Evolutionary conservation across 2,797 vertebrate species (phyloP).

Genomic region (Anas bernieri): DNA sequence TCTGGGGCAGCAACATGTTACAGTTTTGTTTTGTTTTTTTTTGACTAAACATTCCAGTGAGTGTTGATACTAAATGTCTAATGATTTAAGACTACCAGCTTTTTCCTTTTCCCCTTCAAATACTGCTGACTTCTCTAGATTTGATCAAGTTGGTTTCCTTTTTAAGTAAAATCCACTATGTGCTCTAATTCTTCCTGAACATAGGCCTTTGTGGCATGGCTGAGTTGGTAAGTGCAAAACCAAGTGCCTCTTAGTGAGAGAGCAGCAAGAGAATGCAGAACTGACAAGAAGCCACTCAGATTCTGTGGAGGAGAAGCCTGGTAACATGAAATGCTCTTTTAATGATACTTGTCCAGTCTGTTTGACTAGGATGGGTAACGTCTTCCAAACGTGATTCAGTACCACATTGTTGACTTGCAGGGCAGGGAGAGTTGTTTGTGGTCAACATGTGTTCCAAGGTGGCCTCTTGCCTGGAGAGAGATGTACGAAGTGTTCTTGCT

Average conservation of each 20-base stretch:
- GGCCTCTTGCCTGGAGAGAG: not conserved
- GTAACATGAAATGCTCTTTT: not conserved
- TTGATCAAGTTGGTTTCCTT: not conserved
- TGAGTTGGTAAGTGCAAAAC: not conserved
- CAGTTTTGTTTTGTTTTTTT: not conserved
- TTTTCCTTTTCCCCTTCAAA: not conserved
- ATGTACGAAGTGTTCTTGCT: not conserved
- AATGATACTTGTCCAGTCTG: not conserved
- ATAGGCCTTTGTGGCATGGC: fast-evolving
- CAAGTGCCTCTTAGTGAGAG: not conserved
- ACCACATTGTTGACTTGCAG: not conserved
- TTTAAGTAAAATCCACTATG: not conserved
- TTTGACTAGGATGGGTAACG: not conserved
- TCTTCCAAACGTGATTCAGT: not conserved
- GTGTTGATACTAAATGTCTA: not conserved
- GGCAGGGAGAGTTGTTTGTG: not conserved
- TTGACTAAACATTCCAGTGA: not conserved
- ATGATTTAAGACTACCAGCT: not conserved
- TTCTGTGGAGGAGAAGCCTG: not conserved
- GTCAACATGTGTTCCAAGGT: not conserved
- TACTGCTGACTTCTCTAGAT: not conserved
- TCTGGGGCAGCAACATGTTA: not conserved
- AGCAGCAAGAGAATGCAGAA: not conserved
- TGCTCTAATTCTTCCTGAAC: fast-evolving
- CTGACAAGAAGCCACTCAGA: not conserved